Conservation (phyloP, 2,797 vertebrate species). For the Otolemur crassicaudatus region DNA sequence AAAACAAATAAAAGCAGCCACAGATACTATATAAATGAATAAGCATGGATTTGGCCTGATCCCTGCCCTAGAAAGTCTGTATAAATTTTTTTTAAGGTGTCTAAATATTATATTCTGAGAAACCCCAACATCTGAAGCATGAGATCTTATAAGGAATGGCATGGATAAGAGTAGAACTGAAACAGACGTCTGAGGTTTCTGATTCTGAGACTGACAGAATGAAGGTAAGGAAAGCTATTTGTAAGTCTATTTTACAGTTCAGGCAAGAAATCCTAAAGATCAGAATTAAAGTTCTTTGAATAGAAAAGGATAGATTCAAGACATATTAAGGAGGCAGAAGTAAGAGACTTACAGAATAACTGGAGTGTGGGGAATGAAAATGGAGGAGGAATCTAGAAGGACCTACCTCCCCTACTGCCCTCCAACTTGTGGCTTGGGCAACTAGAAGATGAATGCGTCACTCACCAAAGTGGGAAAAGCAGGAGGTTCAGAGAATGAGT, state of each 20-base stretch:
- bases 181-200: not conserved
- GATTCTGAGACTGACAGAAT: not conserved
- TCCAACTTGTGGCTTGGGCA: not conserved
- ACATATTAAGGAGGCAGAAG: not conserved
- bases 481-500: not conserved
- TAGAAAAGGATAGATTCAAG: not conserved
- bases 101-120: not conserved
- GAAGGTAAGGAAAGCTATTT: not conserved
- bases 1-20: not conserved
- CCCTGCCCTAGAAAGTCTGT: not conserved
- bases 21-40: not conserved
- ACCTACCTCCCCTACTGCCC: not conserved
- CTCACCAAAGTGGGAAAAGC: not conserved
- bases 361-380: not conserved
- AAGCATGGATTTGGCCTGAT: not conserved
- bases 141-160: not conserved
- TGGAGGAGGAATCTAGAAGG: not conserved
- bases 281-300: not conserved
- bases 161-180: not conserved
- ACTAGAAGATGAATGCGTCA: not conserved
- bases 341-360: not conserved
- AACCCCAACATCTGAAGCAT: not conserved
- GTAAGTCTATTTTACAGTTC: not conserved
- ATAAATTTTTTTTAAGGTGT: not conserved
- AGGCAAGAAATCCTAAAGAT: not conserved